phyloP scores from a whole-genome alignment of 2,113 vertebrate species.

The Tamias sibiricus region DNA sequence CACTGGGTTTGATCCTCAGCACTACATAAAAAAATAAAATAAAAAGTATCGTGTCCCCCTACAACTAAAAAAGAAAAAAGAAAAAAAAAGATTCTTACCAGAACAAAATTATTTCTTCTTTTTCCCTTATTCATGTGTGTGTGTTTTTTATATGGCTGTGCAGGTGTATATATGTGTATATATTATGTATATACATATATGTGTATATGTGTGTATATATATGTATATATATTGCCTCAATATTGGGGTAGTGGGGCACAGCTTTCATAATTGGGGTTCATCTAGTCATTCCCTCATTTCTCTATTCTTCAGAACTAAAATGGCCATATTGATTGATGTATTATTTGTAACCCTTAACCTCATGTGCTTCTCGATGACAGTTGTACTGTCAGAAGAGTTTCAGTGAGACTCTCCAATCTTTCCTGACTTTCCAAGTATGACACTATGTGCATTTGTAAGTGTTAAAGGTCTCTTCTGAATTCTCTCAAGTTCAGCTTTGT shows the following conservation, averaged over 20 bases:
- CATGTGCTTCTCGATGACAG: not conserved
- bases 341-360: not conserved
- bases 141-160: fast-evolving
- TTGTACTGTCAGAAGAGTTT: not conserved
- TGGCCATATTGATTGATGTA: not conserved
- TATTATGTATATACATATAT: too few species aligned
- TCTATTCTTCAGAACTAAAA: not conserved
- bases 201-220: too few species aligned
- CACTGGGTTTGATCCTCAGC: too few species aligned
- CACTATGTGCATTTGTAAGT: not conserved
- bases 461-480: not conserved
- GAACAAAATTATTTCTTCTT: not conserved
- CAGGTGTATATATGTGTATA: too few species aligned
- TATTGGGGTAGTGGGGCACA: not conserved
- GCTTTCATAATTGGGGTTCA: not conserved
- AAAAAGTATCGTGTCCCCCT: too few species aligned
- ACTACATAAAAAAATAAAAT: too few species aligned
- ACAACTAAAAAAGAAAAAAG: too few species aligned
- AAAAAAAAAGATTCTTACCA: not conserved
- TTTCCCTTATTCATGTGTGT: not conserved
- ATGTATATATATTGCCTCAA: not conserved
- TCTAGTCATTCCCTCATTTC: not conserved
- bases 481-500: not conserved
- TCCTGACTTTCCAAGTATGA: not conserved
- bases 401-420: not conserved